phyloP scores from a whole-genome alignment of 2,113 vertebrate genomes.

The Myotis lucifugus region DNA sequence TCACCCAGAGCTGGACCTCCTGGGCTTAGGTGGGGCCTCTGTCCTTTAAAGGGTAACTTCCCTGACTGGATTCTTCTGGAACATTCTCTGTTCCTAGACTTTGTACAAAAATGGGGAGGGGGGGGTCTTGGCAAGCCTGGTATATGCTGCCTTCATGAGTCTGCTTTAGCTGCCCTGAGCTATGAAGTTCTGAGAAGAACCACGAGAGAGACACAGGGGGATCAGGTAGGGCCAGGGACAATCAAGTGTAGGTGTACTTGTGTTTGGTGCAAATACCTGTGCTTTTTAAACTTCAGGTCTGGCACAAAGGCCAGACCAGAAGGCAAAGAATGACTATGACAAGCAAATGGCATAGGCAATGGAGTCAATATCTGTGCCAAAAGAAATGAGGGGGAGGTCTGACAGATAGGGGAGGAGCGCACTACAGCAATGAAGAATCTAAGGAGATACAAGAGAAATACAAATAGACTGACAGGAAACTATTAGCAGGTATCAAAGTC shows the following conservation, averaged over 20 bases:
- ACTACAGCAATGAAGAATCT: not conserved
- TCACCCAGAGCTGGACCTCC: not conserved
- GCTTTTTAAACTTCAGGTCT: not conserved
- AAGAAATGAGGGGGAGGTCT: not conserved
- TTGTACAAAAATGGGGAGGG: not conserved
- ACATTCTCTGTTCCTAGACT: not conserved
- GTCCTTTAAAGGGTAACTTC: not conserved
- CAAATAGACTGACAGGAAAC: not conserved
- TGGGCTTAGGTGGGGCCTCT: not conserved
- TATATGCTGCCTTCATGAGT: not conserved
- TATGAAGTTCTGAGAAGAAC: not conserved
- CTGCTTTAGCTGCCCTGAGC: not conserved
- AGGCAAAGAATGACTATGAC: not conserved
- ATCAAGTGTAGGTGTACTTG: not conserved
- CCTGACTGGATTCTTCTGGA: not conserved
- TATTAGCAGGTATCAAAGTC: not conserved
- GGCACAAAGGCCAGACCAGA: not conserved
- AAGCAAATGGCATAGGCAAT: not conserved
- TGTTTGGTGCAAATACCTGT: not conserved
- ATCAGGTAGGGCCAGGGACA: not conserved
- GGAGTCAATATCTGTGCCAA: not conserved
- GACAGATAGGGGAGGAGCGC: not conserved
- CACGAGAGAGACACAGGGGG: not conserved
- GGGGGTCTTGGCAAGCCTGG: not conserved
- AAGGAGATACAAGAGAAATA: not conserved